Evolutionary conservation across 2,888 invertebrate species (phyloP).

Genomic region (Tetropium fuscum): DNA sequence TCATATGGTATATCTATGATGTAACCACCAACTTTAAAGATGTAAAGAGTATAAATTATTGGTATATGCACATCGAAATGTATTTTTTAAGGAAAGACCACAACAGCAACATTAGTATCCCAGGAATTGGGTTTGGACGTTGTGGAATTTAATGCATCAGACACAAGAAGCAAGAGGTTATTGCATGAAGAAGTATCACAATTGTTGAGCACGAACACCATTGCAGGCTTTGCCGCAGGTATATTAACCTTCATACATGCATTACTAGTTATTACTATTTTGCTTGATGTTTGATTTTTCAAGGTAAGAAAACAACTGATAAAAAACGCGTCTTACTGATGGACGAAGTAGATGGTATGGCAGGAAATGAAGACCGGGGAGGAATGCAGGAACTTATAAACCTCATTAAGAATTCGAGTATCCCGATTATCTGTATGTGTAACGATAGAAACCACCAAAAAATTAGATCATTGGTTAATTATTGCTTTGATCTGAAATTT

Average conservation of each 20-base stretch:
- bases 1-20: too few species aligned
- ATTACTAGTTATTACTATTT: not conserved
- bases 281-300: constrained; percentile 26
- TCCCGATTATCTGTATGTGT: constrained; percentile 97
- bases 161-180: constrained; percentile 90
- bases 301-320: constrained; percentile 62
- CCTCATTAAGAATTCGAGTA: constrained; percentile 87
- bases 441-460: constrained; percentile 96
- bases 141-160: constrained; percentile 98
- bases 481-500: constrained; percentile 94
- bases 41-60: too few species aligned
- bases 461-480: constrained; percentile 91
- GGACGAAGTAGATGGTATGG: constrained; percentile 99
- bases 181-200: constrained; percentile 88
- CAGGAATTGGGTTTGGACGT: constrained; percentile 89
- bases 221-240: constrained; percentile 79
- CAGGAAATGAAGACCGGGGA: constrained; percentile 98
- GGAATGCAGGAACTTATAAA: constrained; percentile 95
- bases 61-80: not conserved
- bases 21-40: too few species aligned
- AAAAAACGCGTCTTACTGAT: constrained; percentile 95
- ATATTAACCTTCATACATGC: too few species aligned
- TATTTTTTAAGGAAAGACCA: constrained; percentile 78
- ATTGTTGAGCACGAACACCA: constrained; percentile 80
- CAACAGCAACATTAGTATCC: constrained; percentile 89